Conservation (phyloP, 2,888 invertebrate genomes). For the Flabesymbios commensalis region DNA sequence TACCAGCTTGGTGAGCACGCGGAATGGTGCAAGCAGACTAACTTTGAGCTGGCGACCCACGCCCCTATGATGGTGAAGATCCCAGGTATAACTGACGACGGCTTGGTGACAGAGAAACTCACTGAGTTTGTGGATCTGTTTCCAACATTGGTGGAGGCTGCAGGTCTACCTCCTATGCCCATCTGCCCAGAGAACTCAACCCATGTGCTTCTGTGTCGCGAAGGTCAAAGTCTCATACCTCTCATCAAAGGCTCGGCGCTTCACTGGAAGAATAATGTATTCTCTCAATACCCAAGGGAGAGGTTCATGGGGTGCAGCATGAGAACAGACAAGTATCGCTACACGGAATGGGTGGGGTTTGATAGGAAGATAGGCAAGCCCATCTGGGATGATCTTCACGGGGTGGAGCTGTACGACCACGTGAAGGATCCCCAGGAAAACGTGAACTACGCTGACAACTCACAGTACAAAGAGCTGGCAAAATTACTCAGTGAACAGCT, state of each 20-base stretch:
- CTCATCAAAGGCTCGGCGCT: slow-evolving; percentile 2
- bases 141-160: slow-evolving; percentile 41
- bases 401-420: slow-evolving; percentile 24
- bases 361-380: not conserved
- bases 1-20: slow-evolving; percentile 5
- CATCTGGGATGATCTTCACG: not conserved
- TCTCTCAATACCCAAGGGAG: not conserved
- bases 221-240: slow-evolving; percentile 21
- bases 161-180: slow-evolving; percentile 17
- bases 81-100: slow-evolving; percentile 39
- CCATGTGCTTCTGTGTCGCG: not conserved
- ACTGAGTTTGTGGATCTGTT: slow-evolving; percentile 42
- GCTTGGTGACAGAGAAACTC: slow-evolving; percentile 33
- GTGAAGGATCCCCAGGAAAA: slow-evolving; percentile 20
- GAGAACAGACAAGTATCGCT: not conserved
- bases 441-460: slow-evolving; percentile 6
- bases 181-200: not conserved
- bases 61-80: slow-evolving; percentile 17
- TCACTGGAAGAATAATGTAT: not conserved
- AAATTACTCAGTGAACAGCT: not conserved
- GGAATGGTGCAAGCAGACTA: slow-evolving; percentile 4
- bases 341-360: not conserved
- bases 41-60: slow-evolving; percentile 7
- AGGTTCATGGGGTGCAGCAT: not conserved
- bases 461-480: not conserved